Percentiles rank a stretch among this genome's conserved stretches.
phyloP scores from a whole-genome alignment of 1,140 invertebrate genomes.

The Cydia fagiglandana region DNA sequence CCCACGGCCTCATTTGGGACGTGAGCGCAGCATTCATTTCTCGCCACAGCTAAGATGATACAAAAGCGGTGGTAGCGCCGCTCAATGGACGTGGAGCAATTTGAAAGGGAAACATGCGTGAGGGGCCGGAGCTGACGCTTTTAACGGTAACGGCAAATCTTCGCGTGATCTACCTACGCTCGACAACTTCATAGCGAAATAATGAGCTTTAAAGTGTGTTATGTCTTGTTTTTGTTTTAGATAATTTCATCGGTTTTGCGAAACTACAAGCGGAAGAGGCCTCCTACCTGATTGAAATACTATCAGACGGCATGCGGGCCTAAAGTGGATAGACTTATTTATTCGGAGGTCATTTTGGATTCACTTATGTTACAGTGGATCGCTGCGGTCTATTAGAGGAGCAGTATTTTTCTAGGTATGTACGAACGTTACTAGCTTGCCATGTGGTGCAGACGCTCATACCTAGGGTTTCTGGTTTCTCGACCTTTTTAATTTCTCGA shows the following conservation, averaged over 20 bases:
- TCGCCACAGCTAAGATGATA: conserved; percentile 31
- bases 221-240: background rate
- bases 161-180: background rate
- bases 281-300: background rate
- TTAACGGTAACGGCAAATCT: conserved; percentile 11
- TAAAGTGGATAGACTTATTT: background rate
- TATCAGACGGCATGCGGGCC: background rate
- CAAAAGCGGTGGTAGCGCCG: conserved; percentile 31
- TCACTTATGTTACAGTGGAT: conserved; percentile 27
- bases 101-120: conserved; percentile 8
- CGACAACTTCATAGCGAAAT: too few species aligned
- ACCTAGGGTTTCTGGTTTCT: too few species aligned
- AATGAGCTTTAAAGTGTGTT: background rate
- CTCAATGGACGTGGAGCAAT: conserved; percentile 1
- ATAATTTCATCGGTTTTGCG: background rate
- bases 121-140: background rate
- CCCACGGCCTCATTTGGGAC: conserved; percentile 64
- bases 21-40: conserved; percentile 50
- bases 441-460: too few species aligned
- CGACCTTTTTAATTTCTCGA: too few species aligned
- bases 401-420: background rate
- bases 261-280: background rate
- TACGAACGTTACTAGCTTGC: too few species aligned
- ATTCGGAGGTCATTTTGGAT: background rate
- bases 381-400: conserved; percentile 19